Percentiles rank a stretch among this genome's conserved stretches.
Evolutionary conservation across 2,113 vertebrate species (phyloP).

Genomic region (Pteronura brasiliensis): DNA sequence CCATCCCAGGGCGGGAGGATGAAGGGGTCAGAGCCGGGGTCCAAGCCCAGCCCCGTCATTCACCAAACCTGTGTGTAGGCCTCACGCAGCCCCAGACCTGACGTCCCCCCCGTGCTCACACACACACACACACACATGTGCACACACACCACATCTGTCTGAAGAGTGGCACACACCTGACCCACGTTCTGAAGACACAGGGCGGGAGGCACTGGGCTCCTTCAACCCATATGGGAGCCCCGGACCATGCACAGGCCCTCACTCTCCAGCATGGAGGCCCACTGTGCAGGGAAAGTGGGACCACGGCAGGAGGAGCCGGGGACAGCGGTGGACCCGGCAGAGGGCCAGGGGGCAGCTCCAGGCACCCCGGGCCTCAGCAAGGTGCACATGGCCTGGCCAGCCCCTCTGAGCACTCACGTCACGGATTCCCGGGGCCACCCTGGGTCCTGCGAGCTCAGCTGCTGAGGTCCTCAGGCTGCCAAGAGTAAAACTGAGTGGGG

Average conservation of each 20-base stretch:
- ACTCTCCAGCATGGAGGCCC: background rate
- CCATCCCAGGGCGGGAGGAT: no score
- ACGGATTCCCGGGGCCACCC: background rate
- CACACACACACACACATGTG: fast-evolving
- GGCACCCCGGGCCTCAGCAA: no score
- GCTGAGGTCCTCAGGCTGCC: no score
- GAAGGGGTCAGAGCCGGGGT: no score
- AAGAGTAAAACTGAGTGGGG: fast-evolving
- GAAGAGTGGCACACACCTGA: no score
- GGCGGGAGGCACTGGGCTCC: background rate
- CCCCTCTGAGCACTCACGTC: fast-evolving
- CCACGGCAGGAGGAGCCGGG: background rate
- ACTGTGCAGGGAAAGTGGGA: background rate
- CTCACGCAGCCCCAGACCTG: no score
- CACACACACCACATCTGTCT: no score
- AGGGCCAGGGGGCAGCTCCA: background rate
- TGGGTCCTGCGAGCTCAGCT: no score
- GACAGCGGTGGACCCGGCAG: background rate
- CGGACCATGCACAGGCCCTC: fast-evolving
- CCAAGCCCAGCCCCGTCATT: no score
- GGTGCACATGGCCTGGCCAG: fast-evolving
- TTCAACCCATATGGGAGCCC: fast-evolving
- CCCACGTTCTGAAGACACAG: background rate
- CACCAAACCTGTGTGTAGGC: no score
- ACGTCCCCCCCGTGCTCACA: no score